Evolutionary conservation across 2,888 invertebrate genomes (phyloP).

Genomic region (Noctua janthe): DNA sequence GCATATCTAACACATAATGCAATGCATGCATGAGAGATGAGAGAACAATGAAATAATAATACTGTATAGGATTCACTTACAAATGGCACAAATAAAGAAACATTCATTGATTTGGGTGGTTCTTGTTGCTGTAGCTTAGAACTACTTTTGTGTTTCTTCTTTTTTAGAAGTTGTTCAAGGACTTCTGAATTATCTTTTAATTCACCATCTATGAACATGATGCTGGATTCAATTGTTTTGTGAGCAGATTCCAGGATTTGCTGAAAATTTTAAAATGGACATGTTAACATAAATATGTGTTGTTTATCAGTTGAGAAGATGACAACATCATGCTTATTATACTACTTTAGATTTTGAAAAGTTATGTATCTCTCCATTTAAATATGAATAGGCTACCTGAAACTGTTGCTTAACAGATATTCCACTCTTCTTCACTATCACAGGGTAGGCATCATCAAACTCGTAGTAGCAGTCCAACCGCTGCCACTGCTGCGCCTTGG

Average conservation of each 20-base stretch:
- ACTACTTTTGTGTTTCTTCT: constrained; percentile 89
- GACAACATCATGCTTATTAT: background rate
- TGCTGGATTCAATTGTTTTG: constrained; percentile 91
- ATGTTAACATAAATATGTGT: background rate
- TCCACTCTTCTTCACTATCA: constrained; percentile 91
- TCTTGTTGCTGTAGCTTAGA: constrained; percentile 83
- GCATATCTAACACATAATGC: background rate
- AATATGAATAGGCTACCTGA: constrained; percentile 85
- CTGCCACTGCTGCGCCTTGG: constrained; percentile 93
- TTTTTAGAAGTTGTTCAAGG: constrained; percentile 92
- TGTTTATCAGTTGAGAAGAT: background rate
- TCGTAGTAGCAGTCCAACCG: constrained; percentile 94
- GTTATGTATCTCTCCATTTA: background rate
- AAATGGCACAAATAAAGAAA: constrained; percentile 93
- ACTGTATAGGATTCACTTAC: constrained; percentile 85
- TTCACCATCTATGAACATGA: constrained; percentile 94
- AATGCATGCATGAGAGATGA: constrained; percentile 24
- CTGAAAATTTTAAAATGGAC: constrained; percentile 78
- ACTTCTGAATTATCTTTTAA: constrained; percentile 91
- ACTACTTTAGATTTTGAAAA: background rate
- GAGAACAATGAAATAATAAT: constrained; percentile 13
- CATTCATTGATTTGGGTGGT: constrained; percentile 90
- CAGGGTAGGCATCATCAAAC: constrained; percentile 94
- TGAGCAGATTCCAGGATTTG: constrained; percentile 91
- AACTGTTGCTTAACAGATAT: constrained; percentile 93